These are phyloP conservation scores for Tachyglossus aculeatus DNA, from an alignment of 2,797 vertebrate genomes.

Conservation along the genomic window DNA sequence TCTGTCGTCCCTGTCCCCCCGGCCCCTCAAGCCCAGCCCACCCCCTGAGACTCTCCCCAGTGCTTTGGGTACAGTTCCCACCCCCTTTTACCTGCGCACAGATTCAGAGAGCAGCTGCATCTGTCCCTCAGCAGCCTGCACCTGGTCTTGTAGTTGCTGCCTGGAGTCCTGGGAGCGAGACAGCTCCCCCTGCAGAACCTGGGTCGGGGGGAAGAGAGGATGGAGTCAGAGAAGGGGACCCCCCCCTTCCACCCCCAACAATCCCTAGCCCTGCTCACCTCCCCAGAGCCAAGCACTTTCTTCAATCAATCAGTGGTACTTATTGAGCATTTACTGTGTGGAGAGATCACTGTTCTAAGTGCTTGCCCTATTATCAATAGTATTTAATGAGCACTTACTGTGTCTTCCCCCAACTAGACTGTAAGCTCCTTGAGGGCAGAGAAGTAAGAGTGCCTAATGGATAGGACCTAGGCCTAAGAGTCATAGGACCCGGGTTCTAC, in stretches of 20 bases:
- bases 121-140: background rate
- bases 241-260: too few relatives aligned
- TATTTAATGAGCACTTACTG: too few relatives aligned
- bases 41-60: background rate
- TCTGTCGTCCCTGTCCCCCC: background rate
- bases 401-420: too few relatives aligned
- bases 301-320: too few relatives aligned
- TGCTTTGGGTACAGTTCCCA: background rate
- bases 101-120: slow-evolving; percentile 9
- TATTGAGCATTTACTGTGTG: too few relatives aligned
- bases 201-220: background rate
- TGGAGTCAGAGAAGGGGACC: background rate
- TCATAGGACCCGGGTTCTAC: too few relatives aligned
- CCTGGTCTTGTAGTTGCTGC: slow-evolving; percentile 19
- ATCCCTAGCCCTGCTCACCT: background rate
- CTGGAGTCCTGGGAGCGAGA: slow-evolving; percentile 28
- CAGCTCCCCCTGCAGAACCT: slow-evolving; percentile 53
- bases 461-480: too few relatives aligned
- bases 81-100: slow-evolving; percentile 62
- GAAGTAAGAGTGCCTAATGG: too few relatives aligned
- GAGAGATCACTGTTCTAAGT: too few relatives aligned
- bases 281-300: too few relatives aligned
- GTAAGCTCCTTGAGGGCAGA: too few relatives aligned
- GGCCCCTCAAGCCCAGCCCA: background rate
- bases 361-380: too few relatives aligned